Evolutionary conservation across 2,888 invertebrate genomes (phyloP).

Genomic region (Anticlea derivata): DNA sequence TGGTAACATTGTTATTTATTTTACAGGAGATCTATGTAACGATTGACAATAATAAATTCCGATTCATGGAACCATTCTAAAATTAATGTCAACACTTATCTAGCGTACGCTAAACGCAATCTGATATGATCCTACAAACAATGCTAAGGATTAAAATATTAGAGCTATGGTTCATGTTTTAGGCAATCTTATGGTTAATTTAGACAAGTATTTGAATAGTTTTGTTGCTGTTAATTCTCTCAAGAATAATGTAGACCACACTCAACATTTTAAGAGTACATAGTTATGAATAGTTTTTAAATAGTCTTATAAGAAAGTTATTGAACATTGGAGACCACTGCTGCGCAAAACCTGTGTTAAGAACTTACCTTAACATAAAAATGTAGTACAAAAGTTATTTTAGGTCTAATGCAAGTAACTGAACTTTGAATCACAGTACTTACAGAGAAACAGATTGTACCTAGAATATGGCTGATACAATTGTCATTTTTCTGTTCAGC

Average conservation of each 20-base stretch:
- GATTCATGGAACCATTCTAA: conserved; percentile 74
- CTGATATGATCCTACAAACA: conserved; percentile 75
- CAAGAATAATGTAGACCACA: conserved; percentile 3
- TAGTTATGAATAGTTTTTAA: conserved; percentile 9
- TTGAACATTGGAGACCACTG: conserved; percentile 5
- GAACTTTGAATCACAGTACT: too few relatives aligned
- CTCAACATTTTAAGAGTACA: conserved; percentile 1
- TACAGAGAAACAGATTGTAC: too few relatives aligned
- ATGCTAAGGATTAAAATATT: conserved; percentile 54
- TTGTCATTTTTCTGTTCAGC: too few relatives aligned
- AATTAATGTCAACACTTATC: conserved; percentile 80
- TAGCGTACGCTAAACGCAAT: conserved; percentile 68
- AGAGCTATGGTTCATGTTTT: conserved; percentile 40
- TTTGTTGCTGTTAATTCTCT: conserved; percentile 13
- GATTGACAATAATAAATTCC: conserved; percentile 79
- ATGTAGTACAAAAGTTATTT: too few relatives aligned
- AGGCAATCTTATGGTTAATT: conserved; percentile 35
- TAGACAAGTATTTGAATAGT: neutral
- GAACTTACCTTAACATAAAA: too few relatives aligned
- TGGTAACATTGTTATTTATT: conserved; percentile 82
- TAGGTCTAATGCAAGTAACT: too few relatives aligned
- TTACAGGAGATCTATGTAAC: conserved; percentile 77
- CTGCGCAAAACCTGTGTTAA: conserved; percentile 8
- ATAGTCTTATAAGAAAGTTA: conserved; percentile 7
- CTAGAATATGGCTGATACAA: too few relatives aligned